Conservation (phyloP, 2,113 vertebrate species). For the Daboia siamensis region DNA sequence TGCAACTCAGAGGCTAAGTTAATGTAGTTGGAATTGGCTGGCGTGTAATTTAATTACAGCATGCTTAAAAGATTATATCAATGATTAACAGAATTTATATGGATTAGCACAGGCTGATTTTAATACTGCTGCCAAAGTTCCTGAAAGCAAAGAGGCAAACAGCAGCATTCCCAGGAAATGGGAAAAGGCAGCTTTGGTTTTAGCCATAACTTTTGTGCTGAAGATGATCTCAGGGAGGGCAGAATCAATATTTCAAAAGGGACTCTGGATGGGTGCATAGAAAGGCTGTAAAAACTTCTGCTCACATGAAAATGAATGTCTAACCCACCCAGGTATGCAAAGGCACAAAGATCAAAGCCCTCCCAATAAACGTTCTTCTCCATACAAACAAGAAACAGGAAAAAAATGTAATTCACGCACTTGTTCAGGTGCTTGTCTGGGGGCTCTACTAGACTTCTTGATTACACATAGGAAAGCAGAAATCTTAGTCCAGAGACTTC, state of each 20-base stretch:
- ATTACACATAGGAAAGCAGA: background rate
- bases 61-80: conserved; percentile 63
- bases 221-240: background rate
- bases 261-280: background rate
- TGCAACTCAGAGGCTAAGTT: background rate
- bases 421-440: background rate
- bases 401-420: background rate
- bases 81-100: conserved; percentile 65
- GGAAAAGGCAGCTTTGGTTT: accelerated
- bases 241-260: background rate
- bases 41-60: conserved; percentile 60
- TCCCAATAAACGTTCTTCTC: background rate
- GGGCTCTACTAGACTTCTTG: background rate
- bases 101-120: conserved; percentile 61
- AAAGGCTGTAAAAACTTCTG: background rate
- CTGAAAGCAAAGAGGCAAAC: conserved; percentile 11
- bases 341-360: background rate
- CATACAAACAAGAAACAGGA: background rate
- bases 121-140: conserved; percentile 45
- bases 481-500: background rate
- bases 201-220: background rate
- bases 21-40: conserved; percentile 35
- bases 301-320: background rate
- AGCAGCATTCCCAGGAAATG: conserved; percentile 6
- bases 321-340: background rate